Evolutionary conservation across 2,113 vertebrate genomes (phyloP).

Genomic region (Pollachius pollachius): DNA sequence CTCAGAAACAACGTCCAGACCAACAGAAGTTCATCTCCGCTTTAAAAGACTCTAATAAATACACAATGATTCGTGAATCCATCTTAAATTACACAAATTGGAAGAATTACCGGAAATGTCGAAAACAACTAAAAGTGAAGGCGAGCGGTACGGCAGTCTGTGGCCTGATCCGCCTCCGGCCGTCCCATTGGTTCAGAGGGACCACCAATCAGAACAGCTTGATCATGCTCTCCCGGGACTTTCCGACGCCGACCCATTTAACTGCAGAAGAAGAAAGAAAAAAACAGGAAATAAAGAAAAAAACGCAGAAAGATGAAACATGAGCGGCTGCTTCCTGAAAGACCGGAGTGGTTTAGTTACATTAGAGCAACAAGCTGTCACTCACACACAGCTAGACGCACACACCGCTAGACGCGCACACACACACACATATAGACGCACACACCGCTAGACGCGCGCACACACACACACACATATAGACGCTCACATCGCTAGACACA

Average conservation of each 20-base stretch:
- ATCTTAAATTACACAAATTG: conserved; percentile 29
- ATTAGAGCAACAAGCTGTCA: neutral
- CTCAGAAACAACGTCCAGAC: no score
- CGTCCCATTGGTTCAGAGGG: neutral
- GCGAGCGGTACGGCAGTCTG: conserved; percentile 42
- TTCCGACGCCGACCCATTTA: conserved; percentile 80
- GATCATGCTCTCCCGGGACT: conserved; percentile 78
- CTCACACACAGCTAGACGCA: neutral
- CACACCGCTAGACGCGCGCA: no score
- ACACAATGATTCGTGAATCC: conserved; percentile 43
- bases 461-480: no score
- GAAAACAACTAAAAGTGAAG: conserved; percentile 23
- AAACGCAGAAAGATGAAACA: neutral
- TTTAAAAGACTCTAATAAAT: conserved; percentile 50
- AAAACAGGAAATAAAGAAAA: neutral
- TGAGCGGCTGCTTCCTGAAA: neutral
- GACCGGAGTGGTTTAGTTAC: neutral
- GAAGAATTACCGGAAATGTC: conserved; percentile 20
- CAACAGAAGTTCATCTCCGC: conserved; percentile 4
- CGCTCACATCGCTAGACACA: no score
- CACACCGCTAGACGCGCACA: no score
- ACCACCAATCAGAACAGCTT: conserved; percentile 68
- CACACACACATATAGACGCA: no score
- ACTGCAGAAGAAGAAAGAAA: conserved; percentile 58
- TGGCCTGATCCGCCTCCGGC: conserved; percentile 25